phyloP scores from a whole-genome alignment of 2,113 vertebrate species.

The Mustelus asterias region DNA sequence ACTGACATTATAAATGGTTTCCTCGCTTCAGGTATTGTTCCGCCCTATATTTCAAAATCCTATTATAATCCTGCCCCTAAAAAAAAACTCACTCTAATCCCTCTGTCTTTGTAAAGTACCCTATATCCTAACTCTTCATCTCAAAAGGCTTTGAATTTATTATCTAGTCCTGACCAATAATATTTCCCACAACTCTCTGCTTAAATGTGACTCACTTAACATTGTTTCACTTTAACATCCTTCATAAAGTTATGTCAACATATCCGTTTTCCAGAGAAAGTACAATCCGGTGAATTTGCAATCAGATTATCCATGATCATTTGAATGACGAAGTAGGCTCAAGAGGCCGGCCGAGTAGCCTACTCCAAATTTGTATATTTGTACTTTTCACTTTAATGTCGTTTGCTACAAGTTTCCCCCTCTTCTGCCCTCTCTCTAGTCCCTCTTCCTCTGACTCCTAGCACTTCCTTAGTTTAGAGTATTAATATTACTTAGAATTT shows the following conservation, averaged over 20 bases:
- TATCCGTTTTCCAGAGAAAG: too few relatives aligned
- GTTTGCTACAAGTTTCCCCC: too few relatives aligned
- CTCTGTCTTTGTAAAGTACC: not conserved
- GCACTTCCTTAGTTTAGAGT: not conserved
- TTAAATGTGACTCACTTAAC: not conserved
- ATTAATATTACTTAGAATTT: not conserved
- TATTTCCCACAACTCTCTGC: not conserved
- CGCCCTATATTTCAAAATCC: not conserved
- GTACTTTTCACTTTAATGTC: too few relatives aligned
- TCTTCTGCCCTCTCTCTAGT: not conserved
- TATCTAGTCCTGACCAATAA: not conserved
- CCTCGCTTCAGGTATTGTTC: not conserved
- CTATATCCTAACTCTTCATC: not conserved
- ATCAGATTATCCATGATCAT: too few relatives aligned
- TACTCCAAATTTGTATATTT: too few relatives aligned
- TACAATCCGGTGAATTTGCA: too few relatives aligned
- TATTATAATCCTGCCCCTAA: not conserved
- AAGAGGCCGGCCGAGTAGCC: too few relatives aligned
- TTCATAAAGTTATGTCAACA: too few relatives aligned
- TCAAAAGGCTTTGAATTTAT: not conserved
- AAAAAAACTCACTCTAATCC: not conserved
- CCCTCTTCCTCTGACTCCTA: too few relatives aligned
- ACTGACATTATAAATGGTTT: not conserved
- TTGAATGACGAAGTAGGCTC: too few relatives aligned
- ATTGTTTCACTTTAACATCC: too few relatives aligned